Base-by-base conservation (phyloP, 2,888 invertebrate genomes). In the Lasius platythorax region DNA sequence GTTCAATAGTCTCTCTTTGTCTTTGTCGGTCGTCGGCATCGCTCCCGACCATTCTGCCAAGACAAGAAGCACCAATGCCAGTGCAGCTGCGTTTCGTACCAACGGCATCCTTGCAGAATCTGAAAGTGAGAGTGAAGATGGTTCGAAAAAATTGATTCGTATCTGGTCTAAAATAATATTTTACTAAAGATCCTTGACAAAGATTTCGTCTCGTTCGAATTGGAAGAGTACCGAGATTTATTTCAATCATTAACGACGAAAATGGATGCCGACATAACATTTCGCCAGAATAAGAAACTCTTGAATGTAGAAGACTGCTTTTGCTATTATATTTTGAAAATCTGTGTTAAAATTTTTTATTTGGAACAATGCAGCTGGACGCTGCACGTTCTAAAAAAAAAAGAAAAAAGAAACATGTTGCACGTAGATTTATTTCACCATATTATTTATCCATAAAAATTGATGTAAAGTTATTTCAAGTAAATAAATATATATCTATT, bases 1-100 rank as follows among this genome's bases (percentile, higher is more conserved):
- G 86, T 93, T 94, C 86, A 95, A 88, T 76, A 95, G 91, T 70
- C 94, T 91, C 50, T 95, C 95, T 84, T 95, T 95, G 53, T 95
- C 95, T 85, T 95, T 95, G 87, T 95, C 95, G 15, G 85, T 87
- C 5, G 92, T 88, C 9, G 95, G 95, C 84, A 94, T 91, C 5
- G 92, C 92, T 18, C 89, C 79, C 15, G 93, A 91, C 90, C 92
- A 93, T 46, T 92, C 91, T 70, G 92, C 83, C 61, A 94, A 68
- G 67, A 93, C 81, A 46, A 92, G 74, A 46, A 95, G 78, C 33
- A 92, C 87, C 64, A 93, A 86, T 75, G 89, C 83, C 68, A 93
- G 18, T 67, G 89, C 88, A 40, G 91, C 43, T 28, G 78, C 87
- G 56, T 85, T 87, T 87, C 91, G 89, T 67, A 91, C 73, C 50